Base-by-base conservation (phyloP, 2,113 vertebrate genomes). In the Macrotus californicus region DNA sequence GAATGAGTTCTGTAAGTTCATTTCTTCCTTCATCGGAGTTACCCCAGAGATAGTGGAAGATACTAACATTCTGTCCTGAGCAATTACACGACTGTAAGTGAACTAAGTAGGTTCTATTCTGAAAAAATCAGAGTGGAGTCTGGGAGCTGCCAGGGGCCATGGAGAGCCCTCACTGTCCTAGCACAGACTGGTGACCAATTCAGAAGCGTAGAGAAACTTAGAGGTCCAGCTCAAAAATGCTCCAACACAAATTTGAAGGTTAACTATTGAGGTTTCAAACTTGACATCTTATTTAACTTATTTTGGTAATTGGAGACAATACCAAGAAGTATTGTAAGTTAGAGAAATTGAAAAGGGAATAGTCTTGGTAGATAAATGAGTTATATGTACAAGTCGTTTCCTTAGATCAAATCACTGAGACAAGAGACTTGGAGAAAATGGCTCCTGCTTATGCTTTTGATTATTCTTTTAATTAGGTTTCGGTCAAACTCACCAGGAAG, bases 391-490 rank as follows among this genome's bases (percentile, higher is more conserved):
- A 96, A 89, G 39, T 21, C 8, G 36, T 96, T 77, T 72, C 48
- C 87, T 95, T 36, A 94, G 56, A 83, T 82, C 50, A 80, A 31
- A 31, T 89, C 64, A 64, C 36, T 91, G 19, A 91, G 66, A 90
- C 18, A 89, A 81, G 10, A 94, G 56, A 79, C 10, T 79, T 79
- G 36, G 70, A 67, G 79, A 91, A 91, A 96, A 92, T 93, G 69
- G 18, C 52, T 90, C 46, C 50, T 91, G 26, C 39, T 96, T 73
- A 87, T 72, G 16, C 36, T 93, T 93, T 93, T 89, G 41, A 59
- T 94, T 96, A 92, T 97, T 83, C 9, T 97, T 97, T 90, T 75
- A 64, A 85, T 94, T 96, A 98, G 98, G 41, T 98, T 98, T 98
- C 97, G 94, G 48, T 97, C 79, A 12, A 96, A 98, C 9, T 77